These are phyloP conservation scores for Apoderus coryli DNA, from an alignment of 2,888 invertebrate species.

Conservation along the genomic window DNA sequence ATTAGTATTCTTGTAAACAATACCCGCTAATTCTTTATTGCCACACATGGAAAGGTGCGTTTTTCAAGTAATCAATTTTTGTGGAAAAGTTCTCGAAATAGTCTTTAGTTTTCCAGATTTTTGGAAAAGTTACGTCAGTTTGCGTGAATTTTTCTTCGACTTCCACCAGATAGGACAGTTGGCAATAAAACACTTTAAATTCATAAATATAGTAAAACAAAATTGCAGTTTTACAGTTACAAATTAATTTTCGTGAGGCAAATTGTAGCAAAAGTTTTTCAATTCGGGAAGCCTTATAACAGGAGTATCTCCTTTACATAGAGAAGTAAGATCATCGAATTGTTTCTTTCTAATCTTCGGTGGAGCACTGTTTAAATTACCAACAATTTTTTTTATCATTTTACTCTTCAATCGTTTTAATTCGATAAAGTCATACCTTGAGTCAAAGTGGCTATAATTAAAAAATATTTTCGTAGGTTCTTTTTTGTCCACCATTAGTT, in stretches of 20 bases:
- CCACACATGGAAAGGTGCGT: too few species aligned
- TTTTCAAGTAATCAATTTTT: too few species aligned
- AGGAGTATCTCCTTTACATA: neutral
- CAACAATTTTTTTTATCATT: neutral
- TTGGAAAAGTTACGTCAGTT: too few species aligned
- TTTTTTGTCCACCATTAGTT: neutral
- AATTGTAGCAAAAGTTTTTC: neutral
- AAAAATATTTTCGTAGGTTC: neutral
- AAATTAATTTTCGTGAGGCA: constrained; percentile 1
- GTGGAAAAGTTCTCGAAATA: too few species aligned
- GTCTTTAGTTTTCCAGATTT: too few species aligned
- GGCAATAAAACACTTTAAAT: neutral
- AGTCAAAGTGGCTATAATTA: neutral
- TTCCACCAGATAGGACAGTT: neutral
- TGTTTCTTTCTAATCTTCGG: neutral
- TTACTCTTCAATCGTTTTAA: neutral
- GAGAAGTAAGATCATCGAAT: constrained; percentile 1
- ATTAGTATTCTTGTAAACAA: too few species aligned
- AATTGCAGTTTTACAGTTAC: neutral
- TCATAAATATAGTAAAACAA: constrained; percentile 1
- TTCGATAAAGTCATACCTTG: neutral
- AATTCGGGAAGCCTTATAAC: neutral
- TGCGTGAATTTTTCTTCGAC: neutral
- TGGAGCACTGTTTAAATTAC: neutral
- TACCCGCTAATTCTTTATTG: too few species aligned